Conservation (phyloP, 2,797 vertebrate genomes). For the Gila robusta region DNA sequence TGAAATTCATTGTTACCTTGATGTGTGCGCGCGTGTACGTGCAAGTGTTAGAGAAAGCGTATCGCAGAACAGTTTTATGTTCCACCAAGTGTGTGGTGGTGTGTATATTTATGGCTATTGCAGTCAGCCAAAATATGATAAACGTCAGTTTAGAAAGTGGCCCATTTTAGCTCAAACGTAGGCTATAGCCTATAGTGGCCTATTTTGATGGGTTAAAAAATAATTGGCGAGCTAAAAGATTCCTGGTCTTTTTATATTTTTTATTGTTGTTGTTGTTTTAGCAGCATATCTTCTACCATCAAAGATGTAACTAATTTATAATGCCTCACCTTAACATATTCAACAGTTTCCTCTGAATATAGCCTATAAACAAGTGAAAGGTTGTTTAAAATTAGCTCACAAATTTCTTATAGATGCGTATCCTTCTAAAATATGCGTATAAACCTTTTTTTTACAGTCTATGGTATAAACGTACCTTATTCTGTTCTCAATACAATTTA, state of each 20-base stretch:
- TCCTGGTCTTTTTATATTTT: neutral
- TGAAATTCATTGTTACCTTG: neutral
- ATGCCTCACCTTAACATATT: neutral
- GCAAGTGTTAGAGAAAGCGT: no score
- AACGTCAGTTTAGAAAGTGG: neutral
- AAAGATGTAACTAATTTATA: no score
- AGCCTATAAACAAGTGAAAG: neutral
- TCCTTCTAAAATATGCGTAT: neutral
- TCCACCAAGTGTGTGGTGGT: no score
- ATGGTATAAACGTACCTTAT: no score
- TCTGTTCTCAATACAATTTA: neutral
- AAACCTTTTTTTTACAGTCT: neutral
- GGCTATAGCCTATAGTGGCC: no score
- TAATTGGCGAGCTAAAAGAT: neutral
- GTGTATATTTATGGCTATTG: neutral
- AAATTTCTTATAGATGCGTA: neutral
- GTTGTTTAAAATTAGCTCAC: neutral
- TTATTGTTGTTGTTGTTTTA: neutral
- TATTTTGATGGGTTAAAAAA: neutral
- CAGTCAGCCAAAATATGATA: neutral
- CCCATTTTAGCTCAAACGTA: neutral
- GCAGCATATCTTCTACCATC: no score
- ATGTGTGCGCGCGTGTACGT: neutral
- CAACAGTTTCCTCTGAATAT: neutral
- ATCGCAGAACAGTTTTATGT: neutral